These are phyloP conservation scores for Crossocerus cetratus DNA, from an alignment of 2,888 invertebrate species.

Conservation along the genomic window DNA sequence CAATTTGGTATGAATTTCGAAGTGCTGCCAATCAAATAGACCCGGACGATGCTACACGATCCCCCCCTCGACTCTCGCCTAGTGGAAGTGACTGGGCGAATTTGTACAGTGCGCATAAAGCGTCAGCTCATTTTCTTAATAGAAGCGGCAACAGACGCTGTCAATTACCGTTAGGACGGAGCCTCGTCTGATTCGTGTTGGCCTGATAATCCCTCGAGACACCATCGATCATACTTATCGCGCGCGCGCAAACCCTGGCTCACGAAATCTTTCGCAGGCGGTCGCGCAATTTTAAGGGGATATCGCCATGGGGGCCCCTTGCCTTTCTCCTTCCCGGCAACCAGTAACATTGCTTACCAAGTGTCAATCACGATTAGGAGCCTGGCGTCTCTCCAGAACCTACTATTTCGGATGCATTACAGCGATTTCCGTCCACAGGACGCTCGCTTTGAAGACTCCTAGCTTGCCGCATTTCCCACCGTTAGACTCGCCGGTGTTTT, in stretches of 20 bases:
- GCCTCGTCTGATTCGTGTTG: slow-evolving; percentile 17
- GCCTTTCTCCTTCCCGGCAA: slow-evolving; percentile 43
- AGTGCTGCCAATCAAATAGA: no score
- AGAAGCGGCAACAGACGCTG: background rate
- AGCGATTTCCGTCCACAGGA: slow-evolving; percentile 13
- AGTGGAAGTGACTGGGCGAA: slow-evolving; percentile 4
- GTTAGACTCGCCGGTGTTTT: no score
- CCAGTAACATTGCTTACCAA: slow-evolving; percentile 45
- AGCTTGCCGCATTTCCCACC: no score
- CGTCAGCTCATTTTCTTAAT: background rate
- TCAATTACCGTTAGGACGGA: background rate
- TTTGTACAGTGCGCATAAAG: background rate
- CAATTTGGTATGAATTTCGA: no score
- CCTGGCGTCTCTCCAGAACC: slow-evolving; percentile 61
- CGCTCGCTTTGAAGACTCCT: no score
- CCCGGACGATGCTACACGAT: no score
- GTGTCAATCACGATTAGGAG: slow-evolving; percentile 63
- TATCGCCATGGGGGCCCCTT: slow-evolving; percentile 43
- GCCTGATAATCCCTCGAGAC: slow-evolving; percentile 25
- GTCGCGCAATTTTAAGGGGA: slow-evolving; percentile 38
- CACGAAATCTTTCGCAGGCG: slow-evolving; percentile 18
- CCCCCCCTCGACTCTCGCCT: background rate
- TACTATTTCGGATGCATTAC: slow-evolving; percentile 45
- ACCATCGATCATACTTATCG: slow-evolving; percentile 46
- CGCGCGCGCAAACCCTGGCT: background rate